A percentile compares a stretch with the other conserved stretches of the same genome.
phyloP scores from a whole-genome alignment of 2,888 invertebrate species.

The Ophonus ardosiacus region DNA sequence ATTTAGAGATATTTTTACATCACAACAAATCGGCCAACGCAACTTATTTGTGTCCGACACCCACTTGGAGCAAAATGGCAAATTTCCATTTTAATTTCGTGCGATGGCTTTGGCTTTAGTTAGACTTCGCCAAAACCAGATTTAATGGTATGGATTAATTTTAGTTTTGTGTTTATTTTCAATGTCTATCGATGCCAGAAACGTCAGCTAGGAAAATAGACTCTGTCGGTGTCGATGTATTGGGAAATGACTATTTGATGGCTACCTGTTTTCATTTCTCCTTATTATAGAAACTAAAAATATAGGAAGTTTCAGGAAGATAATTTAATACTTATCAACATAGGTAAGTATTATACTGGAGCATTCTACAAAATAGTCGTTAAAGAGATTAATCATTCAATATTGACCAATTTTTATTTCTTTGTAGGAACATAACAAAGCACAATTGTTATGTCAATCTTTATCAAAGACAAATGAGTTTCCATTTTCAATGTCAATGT shows the following conservation, averaged over 20 bases:
- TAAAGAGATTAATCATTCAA: too few species aligned
- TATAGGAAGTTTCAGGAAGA: background rate
- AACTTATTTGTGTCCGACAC: background rate
- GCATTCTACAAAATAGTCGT: too few species aligned
- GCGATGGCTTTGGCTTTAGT: slow-evolving; percentile 43
- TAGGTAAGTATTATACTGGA: too few species aligned
- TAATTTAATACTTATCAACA: too few species aligned
- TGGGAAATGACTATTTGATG: background rate
- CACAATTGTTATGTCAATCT: too few species aligned
- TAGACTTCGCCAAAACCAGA: slow-evolving; percentile 23
- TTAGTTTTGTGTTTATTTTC: slow-evolving; percentile 47
- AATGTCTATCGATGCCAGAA: slow-evolving; percentile 19
- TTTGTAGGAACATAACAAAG: too few species aligned
- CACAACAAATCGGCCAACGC: slow-evolving; percentile 15
- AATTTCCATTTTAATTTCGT: slow-evolving; percentile 39
- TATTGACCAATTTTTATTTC: too few species aligned
- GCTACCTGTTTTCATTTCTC: background rate
- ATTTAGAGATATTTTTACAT: slow-evolving; percentile 23
- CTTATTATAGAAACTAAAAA: background rate
- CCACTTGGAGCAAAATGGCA: slow-evolving; percentile 20
- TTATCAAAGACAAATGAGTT: too few species aligned
- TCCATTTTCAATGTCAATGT: too few species aligned
- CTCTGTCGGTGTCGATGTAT: background rate
- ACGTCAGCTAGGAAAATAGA: slow-evolving; percentile 13
- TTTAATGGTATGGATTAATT: slow-evolving; percentile 31